Evolutionary conservation across 2,888 invertebrate species (phyloP).

Genomic region (Syrphus vitripennis): DNA sequence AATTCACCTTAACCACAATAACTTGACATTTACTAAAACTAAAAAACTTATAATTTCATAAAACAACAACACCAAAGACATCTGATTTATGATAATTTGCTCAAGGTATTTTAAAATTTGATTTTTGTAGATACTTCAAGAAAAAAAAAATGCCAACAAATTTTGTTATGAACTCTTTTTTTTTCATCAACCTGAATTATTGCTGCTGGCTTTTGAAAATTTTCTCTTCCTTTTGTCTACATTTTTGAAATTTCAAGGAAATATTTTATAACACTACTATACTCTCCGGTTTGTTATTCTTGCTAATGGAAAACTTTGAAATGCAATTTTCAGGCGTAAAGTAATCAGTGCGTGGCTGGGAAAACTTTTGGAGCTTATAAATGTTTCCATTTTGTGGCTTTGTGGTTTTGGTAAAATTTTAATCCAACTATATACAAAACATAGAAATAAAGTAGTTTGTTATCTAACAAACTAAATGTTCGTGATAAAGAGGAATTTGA

Average conservation of each 20-base stretch:
- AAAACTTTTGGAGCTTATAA: background rate
- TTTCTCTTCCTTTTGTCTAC: background rate
- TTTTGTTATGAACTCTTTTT: background rate
- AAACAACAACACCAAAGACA: background rate
- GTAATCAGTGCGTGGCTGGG: background rate
- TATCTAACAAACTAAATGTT: too few species aligned
- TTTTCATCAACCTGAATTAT: background rate
- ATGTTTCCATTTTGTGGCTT: background rate
- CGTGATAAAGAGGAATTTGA: background rate
- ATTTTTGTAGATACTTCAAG: too few species aligned
- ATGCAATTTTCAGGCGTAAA: background rate
- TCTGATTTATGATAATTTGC: background rate
- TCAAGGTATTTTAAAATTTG: background rate
- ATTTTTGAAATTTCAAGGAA: background rate
- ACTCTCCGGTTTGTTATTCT: background rate
- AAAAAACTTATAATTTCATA: background rate
- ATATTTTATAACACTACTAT: background rate
- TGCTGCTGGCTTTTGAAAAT: background rate
- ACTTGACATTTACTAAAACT: too few species aligned
- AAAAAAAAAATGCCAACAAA: background rate
- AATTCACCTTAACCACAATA: too few species aligned
- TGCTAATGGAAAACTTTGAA: constrained; percentile 1
- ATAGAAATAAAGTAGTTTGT: background rate
- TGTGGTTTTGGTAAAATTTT: background rate
- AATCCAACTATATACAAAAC: background rate